Percentiles rank a stretch among this genome's conserved stretches.
Evolutionary conservation across 2,888 invertebrate genomes (phyloP).

Genomic region (Mesorhabditis belari): DNA sequence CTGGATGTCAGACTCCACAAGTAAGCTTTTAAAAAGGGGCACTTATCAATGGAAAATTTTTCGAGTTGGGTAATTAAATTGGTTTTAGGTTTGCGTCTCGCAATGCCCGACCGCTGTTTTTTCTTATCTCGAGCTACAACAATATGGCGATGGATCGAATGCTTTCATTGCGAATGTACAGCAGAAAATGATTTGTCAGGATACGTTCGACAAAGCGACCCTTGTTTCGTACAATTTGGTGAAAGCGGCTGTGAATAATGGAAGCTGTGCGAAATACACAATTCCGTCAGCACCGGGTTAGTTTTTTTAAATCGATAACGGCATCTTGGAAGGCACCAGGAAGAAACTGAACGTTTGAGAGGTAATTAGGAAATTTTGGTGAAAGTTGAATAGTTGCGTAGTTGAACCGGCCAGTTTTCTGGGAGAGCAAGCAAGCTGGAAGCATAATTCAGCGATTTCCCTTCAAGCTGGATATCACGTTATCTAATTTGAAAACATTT

Average conservation of each 20-base stretch:
- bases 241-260: conserved; percentile 23
- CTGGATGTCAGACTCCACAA: conserved; percentile 49
- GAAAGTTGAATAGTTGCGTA: no score
- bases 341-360: no score
- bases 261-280: conserved; percentile 41
- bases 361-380: no score
- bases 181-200: conserved; percentile 30
- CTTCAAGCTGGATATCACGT: no score
- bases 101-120: conserved; percentile 42
- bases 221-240: conserved; percentile 32
- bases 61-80: no score
- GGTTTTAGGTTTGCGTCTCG: conserved; percentile 42
- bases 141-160: not conserved
- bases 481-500: no score
- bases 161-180: conserved; percentile 8
- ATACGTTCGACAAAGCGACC: conserved; percentile 25
- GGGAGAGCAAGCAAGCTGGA: no score
- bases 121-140: conserved; percentile 40
- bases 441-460: no score
- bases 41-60: not conserved
- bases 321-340: no score
- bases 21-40: no score
- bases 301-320: no score
- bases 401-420: no score
- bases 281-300: conserved; percentile 43